Evolutionary conservation across 2,113 vertebrate genomes (phyloP), one percentile per base, ranked within the genome.

Genomic region (Gila orcuttii): DNA sequence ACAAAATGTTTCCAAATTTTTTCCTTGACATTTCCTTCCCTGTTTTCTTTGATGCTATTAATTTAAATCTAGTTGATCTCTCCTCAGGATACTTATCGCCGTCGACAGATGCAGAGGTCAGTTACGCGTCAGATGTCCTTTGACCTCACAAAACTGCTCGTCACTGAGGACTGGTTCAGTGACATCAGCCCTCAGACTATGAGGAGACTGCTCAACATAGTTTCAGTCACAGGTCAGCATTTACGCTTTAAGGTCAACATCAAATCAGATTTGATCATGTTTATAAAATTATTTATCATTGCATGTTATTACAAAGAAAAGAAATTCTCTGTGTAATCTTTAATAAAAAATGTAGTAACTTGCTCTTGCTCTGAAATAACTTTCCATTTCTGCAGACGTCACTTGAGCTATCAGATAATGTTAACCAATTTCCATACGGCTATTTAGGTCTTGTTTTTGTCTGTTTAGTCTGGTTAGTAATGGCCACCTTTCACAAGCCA

Each of bases 171-270:
- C 83, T 99, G 98, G 98, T 99, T 99, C 93, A 98, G 95, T 71
- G 98, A 99, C 92, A 99, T 99, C 92, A 99, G 97, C 79, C 98
- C 98, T 0, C 98, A 99, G 94, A 97, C 96, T 55, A 98, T 99
- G 98, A 95, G 98, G 87, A 93, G 98, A 80, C 92, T 99, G 71
- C 95, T 99, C 9, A 99, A 99, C 92, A 99, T 99, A 82, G 97
- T 99, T 57, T 99, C 98, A 1, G 96, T 99, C 86, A 99, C 98
- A 59, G 98, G 98, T 97, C 73, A 83, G 42, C 28, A 1, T 45
- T 42, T 21, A 52, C 23, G 10, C 62, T 69, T 82, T 50, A 21
- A 45, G 79, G 3, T 71, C 62, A 47, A 76, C 28, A 47, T 73
- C 17, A 64, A 62, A n/a, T 42, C 23, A 79, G 3, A 62, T 62